Evolutionary conservation across 2,797 vertebrate species (phyloP).

Genomic region (Pagetopsis macropterus): DNA sequence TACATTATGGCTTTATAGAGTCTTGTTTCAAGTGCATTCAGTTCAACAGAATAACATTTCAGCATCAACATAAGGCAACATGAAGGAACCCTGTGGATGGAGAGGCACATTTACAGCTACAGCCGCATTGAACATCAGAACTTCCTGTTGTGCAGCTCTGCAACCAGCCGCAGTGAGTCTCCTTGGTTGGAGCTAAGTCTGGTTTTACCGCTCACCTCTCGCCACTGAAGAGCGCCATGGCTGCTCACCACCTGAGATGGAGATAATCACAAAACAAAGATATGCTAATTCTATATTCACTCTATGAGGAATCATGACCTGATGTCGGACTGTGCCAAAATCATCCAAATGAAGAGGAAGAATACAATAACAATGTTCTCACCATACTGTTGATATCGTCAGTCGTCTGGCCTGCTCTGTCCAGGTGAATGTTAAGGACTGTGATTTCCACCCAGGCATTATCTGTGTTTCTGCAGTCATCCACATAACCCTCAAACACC

Average conservation of each 20-base stretch:
- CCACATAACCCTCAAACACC: slow-evolving; percentile 91
- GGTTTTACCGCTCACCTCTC: slow-evolving; percentile 84
- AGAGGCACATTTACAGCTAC: slow-evolving; percentile 23
- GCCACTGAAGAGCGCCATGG: slow-evolving; percentile 81
- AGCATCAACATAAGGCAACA: slow-evolving; percentile 21
- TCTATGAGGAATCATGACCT: background rate
- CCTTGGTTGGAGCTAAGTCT: slow-evolving; percentile 83
- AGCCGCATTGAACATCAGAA: slow-evolving; percentile 73
- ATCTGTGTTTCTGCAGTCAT: slow-evolving; percentile 93
- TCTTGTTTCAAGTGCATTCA: slow-evolving; percentile 18
- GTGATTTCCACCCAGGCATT: slow-evolving; percentile 93
- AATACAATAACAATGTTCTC: slow-evolving; percentile 11
- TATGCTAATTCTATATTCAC: background rate
- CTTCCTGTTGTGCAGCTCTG: slow-evolving; percentile 78
- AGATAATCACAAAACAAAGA: background rate
- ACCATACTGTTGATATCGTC: slow-evolving; percentile 83
- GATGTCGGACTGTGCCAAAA: background rate
- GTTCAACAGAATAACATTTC: slow-evolving; percentile 18
- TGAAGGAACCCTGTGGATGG: slow-evolving; percentile 2
- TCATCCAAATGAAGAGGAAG: background rate
- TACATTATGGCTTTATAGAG: slow-evolving; percentile 20
- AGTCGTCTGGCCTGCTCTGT: slow-evolving; percentile 69
- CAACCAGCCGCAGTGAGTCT: slow-evolving; percentile 82
- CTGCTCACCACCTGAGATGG: slow-evolving; percentile 58
- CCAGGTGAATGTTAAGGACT: slow-evolving; percentile 87